Base-by-base conservation (phyloP, 2,797 vertebrate species). In the Vultur gryphus region DNA sequence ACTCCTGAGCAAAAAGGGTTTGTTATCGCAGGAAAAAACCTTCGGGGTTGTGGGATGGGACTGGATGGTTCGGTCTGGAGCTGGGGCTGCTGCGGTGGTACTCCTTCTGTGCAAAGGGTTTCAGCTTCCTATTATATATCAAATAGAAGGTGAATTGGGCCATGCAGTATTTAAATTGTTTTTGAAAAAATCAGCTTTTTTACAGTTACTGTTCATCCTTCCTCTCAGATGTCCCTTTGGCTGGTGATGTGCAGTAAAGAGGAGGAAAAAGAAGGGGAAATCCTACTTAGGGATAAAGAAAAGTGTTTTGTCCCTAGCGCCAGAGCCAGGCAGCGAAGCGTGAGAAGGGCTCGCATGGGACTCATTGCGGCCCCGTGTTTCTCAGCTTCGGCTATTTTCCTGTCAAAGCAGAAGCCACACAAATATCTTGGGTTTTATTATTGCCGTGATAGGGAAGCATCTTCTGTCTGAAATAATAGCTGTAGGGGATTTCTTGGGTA, bases 341-440 rank as follows among this genome's bases (percentile, higher is more conserved):
- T 35, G 57, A 25, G 51, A 46, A 46, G 65, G 48, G 13, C 76
- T 86, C 1, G 0, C 16, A 3, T 0, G 1, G 72, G 65, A 48
- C 52, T 86, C 39, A 0, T 16, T 19, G 41, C 0, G 1, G 57
- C 65, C 7, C 1, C 1, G 0, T 6, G 1, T 66, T 67, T n/a
- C 51, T 81, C 51, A 11, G 43, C 55, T 73, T 70, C 4, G 0
- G 16, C 54, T 10, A 0, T 67, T 71, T n/a, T 64, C 37, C 64
- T 4, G 0, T 87, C 69, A 37, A n/a, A 72, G 55, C 2, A 86
- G 75, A 72, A 92, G 62, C 70, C 64, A n/a, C 54, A 9, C 33
- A 48, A 46, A 41, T 35, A 65, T 6, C 87, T 85, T 3, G 1
- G 16, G 3, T 78, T 71, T 41, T 57, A 57, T 70, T 58, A 66